Base-by-base conservation (phyloP, 2,113 vertebrate species). In the Zosterops borbonicus region DNA sequence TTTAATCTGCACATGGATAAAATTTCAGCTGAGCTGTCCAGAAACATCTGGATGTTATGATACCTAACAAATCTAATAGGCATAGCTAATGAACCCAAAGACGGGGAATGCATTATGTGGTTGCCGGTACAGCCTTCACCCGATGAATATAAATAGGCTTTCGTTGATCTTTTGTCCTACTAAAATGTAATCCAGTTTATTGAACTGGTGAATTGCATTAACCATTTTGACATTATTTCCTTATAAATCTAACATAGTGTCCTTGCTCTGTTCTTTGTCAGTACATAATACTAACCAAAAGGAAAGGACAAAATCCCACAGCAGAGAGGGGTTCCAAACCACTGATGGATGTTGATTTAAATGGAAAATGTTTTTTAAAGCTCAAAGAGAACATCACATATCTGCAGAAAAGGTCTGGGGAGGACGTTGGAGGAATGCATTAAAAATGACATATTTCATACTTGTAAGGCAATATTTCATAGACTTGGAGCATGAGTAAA, bases 181-280 rank as follows among this genome's bases (percentile, higher is more conserved):
- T 97, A 92, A 97, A 97, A 97, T 94, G 80, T 96, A 97, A 97
- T 97, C 89, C 92, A 97, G 96, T 97, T 97, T 98, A 97, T 89
- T 97, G 97, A 98, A 96, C 96, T 97, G 97, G 96, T 96, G 95
- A 98, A 97, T 95, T 98, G 79, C 97, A 97, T 97, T 97, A 97
- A 96, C 92, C 84, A 97, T 97, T 97, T 97, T 97, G 98, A 97
- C 97, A 98, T 97, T 97, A 95, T 97, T 97, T 97, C 96, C 95
- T 97, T 97, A 96, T 97, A 97, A 97, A 97, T 98, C 89, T 97
- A 95, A 95, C 83, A 89, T 83, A 62, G 84, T 97, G 96, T 92
- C 97, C 97, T 97, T 98, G 94, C 85, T 96, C 64, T 97, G 82
- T 91, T 97, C 95, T 95, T 97, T 9, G 20, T 90, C 67, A 85